A percentile compares a stretch with the other conserved stretches of the same genome.
Conservation (phyloP, 1,140 invertebrate genomes). For the Eupristina koningsbergeri region DNA sequence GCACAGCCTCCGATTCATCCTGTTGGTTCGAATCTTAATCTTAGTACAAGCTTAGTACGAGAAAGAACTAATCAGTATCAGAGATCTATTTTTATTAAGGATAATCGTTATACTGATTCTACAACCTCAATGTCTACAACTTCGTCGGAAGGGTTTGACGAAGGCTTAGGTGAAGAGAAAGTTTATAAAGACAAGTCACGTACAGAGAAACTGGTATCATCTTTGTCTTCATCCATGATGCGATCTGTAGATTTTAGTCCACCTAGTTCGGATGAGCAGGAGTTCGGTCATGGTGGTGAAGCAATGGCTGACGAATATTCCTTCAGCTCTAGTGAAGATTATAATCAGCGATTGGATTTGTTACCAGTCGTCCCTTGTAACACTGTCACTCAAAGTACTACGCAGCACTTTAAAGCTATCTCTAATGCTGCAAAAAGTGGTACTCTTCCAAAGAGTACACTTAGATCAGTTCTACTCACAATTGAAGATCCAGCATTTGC, state of each 20-base stretch:
- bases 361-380: conserved; percentile 59
- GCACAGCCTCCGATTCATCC: conserved; percentile 2
- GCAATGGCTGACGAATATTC: conserved; percentile 80
- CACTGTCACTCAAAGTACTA: conserved; percentile 55
- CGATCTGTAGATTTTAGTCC: conserved; percentile 66
- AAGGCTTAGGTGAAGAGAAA: conserved; percentile 73
- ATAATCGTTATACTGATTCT: conserved; percentile 65
- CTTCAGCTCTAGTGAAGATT: conserved; percentile 75
- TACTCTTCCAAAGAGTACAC: conserved; percentile 61
- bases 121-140: conserved; percentile 72
- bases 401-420: conserved; percentile 62
- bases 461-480: conserved; percentile 72
- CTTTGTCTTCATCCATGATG: conserved; percentile 21
- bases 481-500: conserved; percentile 85
- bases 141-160: conserved; percentile 73
- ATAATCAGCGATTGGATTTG: neutral
- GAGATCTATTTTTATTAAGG: conserved; percentile 65
- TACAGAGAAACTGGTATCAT: conserved; percentile 64
- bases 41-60: conserved; percentile 71
- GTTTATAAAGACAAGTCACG: conserved; percentile 71
- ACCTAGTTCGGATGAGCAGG: conserved; percentile 71
- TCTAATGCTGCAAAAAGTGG: conserved; percentile 59
- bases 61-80: conserved; percentile 75
- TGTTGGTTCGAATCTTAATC: conserved; percentile 28
- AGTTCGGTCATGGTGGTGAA: conserved; percentile 76